These are phyloP conservation scores for Pollimyrus isidori DNA, from an alignment of 2,113 vertebrate genomes.

Conservation along the genomic window DNA sequence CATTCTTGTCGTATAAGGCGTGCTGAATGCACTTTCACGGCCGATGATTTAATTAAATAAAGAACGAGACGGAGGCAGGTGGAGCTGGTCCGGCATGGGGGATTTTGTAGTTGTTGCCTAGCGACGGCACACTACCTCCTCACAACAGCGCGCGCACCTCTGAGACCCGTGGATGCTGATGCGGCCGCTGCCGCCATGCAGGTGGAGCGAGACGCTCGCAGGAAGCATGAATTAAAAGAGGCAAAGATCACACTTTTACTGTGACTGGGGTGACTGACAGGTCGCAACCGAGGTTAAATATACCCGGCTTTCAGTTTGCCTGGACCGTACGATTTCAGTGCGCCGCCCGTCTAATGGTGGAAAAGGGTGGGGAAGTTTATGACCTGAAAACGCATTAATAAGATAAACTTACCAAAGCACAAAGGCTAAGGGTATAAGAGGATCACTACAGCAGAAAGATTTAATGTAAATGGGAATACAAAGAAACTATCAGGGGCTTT, in stretches of 20 bases:
- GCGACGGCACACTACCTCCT: conserved; percentile 40
- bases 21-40: neutral
- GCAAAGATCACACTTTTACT: neutral
- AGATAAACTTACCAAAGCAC: neutral
- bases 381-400: conserved; percentile 8
- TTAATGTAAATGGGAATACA: neutral
- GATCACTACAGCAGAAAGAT: neutral
- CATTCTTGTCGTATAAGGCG: conserved; percentile 27
- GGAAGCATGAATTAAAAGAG: neutral
- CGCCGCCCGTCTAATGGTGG: neutral
- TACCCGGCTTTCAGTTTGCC: neutral
- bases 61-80: conserved; percentile 44
- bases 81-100: conserved; percentile 39
- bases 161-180: conserved; percentile 18
- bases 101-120: conserved; percentile 46
- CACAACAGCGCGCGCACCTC: conserved; percentile 43
- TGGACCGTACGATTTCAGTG: neutral
- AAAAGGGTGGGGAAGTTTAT: neutral
- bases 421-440: neutral
- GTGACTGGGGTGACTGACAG: neutral
- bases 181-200: neutral
- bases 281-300: neutral
- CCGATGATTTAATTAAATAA: conserved; percentile 51
- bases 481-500: neutral
- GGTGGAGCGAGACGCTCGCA: conserved; percentile 30